Evolutionary conservation across 2,113 vertebrate genomes (phyloP).

Genomic region (Guaruba guarouba): DNA sequence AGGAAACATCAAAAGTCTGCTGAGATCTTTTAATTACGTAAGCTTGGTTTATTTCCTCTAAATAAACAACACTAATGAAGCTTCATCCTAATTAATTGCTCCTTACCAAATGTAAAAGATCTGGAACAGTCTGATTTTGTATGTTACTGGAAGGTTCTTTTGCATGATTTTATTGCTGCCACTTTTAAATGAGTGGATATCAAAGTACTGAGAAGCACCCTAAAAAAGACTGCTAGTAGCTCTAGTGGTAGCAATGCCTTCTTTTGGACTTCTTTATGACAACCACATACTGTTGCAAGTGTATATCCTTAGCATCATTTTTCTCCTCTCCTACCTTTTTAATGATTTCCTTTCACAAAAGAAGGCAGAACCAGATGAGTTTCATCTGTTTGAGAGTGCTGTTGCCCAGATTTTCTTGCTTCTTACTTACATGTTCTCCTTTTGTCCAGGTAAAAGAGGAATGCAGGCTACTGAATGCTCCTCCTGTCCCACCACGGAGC

Average conservation of each 20-base stretch:
- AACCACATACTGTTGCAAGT: neutral
- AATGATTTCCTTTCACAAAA: conserved; percentile 19
- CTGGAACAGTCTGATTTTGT: neutral
- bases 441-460: conserved; percentile 90
- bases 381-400: neutral
- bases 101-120: neutral
- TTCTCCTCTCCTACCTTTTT: neutral
- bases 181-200: neutral
- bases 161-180: neutral
- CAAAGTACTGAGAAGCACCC: neutral
- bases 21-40: neutral
- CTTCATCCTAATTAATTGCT: neutral
- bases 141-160: neutral
- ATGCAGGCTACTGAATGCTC: conserved; percentile 94
- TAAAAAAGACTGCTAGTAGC: neutral
- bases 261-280: neutral
- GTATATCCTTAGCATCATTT: neutral
- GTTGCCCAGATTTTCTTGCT: neutral
- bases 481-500: conserved; percentile 92
- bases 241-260: neutral
- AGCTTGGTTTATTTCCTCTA: neutral
- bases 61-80: neutral
- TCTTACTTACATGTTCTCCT: conserved; percentile 43
- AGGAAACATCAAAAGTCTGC: neutral
- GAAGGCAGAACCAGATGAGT: neutral